Evolutionary conservation across 1,140 invertebrate genomes (phyloP).

Genomic region (Drosophila subobscura): DNA sequence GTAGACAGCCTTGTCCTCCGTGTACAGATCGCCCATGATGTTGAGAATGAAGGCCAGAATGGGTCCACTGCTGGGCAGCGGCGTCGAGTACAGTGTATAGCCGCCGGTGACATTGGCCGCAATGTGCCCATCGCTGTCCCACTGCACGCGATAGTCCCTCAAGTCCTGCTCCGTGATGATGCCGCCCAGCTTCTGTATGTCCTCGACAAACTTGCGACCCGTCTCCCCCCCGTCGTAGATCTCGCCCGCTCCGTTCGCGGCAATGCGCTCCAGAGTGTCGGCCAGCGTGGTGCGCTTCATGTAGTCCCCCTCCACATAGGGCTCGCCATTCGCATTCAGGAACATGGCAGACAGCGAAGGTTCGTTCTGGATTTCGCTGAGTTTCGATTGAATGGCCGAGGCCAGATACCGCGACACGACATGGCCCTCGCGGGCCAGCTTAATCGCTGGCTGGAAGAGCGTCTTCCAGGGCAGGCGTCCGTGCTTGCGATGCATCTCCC

Average conservation of each 20-base stretch:
- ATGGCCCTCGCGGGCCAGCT: conserved; percentile 89
- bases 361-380: conserved; percentile 86
- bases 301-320: conserved; percentile 88
- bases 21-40: conserved; percentile 88
- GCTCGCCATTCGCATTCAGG: conserved; percentile 87
- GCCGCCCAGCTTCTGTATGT: conserved; percentile 88
- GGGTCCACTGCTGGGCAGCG: conserved; percentile 92
- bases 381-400: conserved; percentile 85
- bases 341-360: conserved; percentile 87
- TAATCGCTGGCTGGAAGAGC: conserved; percentile 91
- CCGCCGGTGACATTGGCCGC: conserved; percentile 85
- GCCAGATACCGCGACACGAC: conserved; percentile 90
- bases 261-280: conserved; percentile 89
- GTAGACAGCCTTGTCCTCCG: conserved; percentile 84
- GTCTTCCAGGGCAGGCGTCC: conserved; percentile 92
- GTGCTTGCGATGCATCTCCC: conserved; percentile 90
- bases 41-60: conserved; percentile 93
- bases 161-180: conserved; percentile 92
- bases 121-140: conserved; percentile 86
- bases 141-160: conserved; percentile 85
- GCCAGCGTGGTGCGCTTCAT: conserved; percentile 89
- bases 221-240: conserved; percentile 89
- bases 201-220: conserved; percentile 87
- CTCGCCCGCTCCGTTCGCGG: conserved; percentile 86
- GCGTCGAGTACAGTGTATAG: conserved; percentile 89